Percentiles rank a stretch among this genome's conserved stretches.
These are phyloP conservation scores for Zophobas morio DNA, from an alignment of 1,140 invertebrate genomes.

Conservation along the genomic window DNA sequence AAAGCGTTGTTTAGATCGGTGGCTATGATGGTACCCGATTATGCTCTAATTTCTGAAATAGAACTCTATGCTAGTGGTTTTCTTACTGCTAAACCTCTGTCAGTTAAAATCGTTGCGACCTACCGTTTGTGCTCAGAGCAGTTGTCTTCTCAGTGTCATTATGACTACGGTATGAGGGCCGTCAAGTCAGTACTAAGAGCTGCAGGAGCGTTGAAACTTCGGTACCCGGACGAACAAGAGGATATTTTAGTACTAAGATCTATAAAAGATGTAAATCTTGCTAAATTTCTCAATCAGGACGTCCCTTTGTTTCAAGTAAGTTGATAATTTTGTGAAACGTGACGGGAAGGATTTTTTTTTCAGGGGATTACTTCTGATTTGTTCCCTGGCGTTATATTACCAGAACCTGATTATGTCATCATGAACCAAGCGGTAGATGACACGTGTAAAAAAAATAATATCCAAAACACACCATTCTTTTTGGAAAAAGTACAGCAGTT, in stretches of 20 bases:
- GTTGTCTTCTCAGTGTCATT: conserved; percentile 94
- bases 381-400: conserved; percentile 86
- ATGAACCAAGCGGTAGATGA: conserved; percentile 76
- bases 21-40: conserved; percentile 99
- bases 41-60: conserved; percentile 95
- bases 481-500: conserved; percentile 93
- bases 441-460: conserved; percentile 82
- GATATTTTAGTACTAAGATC: conserved; percentile 88
- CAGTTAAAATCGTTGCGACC: conserved; percentile 95
- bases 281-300: conserved; percentile 92
- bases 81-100: conserved; percentile 87
- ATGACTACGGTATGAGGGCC: conserved; percentile 96
- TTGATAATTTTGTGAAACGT: conserved; percentile 18
- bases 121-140: conserved; percentile 96
- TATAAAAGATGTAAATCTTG: conserved; percentile 94
- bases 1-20: conserved; percentile 96
- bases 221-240: conserved; percentile 88
- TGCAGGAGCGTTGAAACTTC: conserved; percentile 90
- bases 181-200: conserved; percentile 93
- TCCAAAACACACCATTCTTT: conserved; percentile 88
- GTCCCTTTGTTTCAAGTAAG: conserved; percentile 86
- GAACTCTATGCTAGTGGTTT: conserved; percentile 96
- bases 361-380: conserved; percentile 93
- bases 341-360: conserved; percentile 53
- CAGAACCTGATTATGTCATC: conserved; percentile 80